Evolutionary conservation across 2,888 invertebrate genomes (phyloP), one percentile per base, ranked within the genome.

Genomic region (Ormyrus thymus): DNA sequence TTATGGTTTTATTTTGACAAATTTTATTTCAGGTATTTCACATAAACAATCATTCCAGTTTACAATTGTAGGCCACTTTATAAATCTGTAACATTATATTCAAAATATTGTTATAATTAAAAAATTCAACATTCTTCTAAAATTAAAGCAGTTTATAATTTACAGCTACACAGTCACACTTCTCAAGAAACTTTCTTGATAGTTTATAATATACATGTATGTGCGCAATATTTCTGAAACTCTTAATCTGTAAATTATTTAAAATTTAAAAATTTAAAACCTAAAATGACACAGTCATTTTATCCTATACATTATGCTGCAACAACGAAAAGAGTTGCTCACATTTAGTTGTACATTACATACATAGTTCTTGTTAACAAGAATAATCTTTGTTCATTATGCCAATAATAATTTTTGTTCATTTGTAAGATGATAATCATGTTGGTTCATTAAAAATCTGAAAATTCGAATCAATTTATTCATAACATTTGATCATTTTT

Each of bases 211-310:
- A 76, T 75, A 76, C 81, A 76, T 75, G 58, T 78, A 72, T 81
- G 72, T 78, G 76, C 73, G 73, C 66, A 15, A 65, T 64, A 56
- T 73, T 81, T 61, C 6, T 55, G 69, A 50, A 55, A 73, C 15
- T 48, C 68, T 73, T 79, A 78, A 59, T 62, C 61, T 73, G 76
- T 76, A 81, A 78, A 81, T 81, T 65, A 81, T 81, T 81, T 76
- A 69, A 81, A 78, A 78, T 81, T 81, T 81, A 64, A 73, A 78
- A 78, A 75, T 79, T 71, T 80, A 78, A 80, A 80, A 80, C 71
- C 81, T 76, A 75, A 78, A 78, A 81, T 81, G 78, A 81, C 81
- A 76, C 73, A 79, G 81, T 79, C 81, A 78, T 81, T 78, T 81
- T 76, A 78, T 74, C 13, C 73, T 79, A 78, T 81, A 79, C 79